A percentile compares a stretch with the other conserved stretches of the same genome.
phyloP scores from a whole-genome alignment of 1,140 invertebrate genomes.

The Sminthurides bifidus region DNA sequence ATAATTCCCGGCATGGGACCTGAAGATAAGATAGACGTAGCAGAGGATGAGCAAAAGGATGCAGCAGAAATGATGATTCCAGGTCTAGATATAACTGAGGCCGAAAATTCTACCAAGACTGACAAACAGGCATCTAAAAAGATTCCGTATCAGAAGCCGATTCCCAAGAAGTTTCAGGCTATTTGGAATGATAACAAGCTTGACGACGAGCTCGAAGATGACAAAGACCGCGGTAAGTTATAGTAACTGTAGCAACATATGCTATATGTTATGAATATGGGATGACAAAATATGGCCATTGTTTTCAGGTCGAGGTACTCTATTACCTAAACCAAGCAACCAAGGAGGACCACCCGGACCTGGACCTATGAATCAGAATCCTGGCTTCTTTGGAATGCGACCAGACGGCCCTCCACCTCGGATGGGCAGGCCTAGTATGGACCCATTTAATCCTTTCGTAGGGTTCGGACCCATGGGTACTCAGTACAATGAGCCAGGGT shows the following conservation, averaged over 20 bases:
- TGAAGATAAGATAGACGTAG: constrained; percentile 67
- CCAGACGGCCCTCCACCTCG: not conserved
- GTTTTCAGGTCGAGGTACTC: constrained; percentile 17
- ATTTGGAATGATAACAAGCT: constrained; percentile 75
- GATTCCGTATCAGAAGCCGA: constrained; percentile 85
- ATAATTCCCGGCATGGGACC: constrained; percentile 90
- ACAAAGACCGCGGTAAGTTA: constrained; percentile 17
- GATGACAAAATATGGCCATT: not conserved
- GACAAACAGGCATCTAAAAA: constrained; percentile 55
- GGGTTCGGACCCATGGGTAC: constrained; percentile 30
- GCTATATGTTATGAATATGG: not conserved
- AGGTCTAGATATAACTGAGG: constrained; percentile 57
- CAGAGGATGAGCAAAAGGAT: constrained; percentile 37
- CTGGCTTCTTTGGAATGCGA: not conserved
- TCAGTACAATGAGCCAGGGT: constrained; percentile 14
- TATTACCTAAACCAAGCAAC: constrained; percentile 12
- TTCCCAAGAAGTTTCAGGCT: constrained; percentile 87
- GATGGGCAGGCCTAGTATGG: constrained; percentile 8
- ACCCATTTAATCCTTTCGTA: constrained; percentile 26
- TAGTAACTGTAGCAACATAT: not conserved
- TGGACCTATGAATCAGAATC: not conserved
- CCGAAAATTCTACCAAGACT: constrained; percentile 53
- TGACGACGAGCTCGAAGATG: constrained; percentile 27
- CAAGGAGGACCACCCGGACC: not conserved
- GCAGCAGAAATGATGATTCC: constrained; percentile 55